Base-by-base conservation (phyloP, 2,888 invertebrate species). In the Tetheella fluctuosa region DNA sequence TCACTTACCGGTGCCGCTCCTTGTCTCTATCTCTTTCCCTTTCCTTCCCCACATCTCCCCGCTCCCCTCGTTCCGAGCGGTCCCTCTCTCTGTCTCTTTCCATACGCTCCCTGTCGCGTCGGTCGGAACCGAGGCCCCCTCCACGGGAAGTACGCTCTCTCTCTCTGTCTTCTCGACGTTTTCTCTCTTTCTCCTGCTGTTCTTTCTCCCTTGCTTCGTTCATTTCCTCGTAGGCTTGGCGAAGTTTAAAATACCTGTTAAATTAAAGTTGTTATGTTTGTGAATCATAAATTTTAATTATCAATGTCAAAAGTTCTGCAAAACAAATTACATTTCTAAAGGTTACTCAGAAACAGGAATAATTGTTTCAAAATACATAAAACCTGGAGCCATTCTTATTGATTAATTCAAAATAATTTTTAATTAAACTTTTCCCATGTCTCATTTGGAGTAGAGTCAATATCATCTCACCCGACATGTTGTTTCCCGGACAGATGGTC, bases 401-500 rank as follows among this genome's bases (percentile, higher is more conserved):
- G n/a, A n/a, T n/a, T n/a, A n/a, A n/a, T n/a, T n/a, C n/a, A n/a
- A n/a, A n/a, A n/a, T n/a, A n/a, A n/a, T n/a, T n/a, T n/a, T n/a
- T n/a, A n/a, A n/a, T n/a, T n/a, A n/a, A n/a, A n/a, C n/a, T n/a
- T n/a, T n/a, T n/a, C n/a, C n/a, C n/a, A n/a, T n/a, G n/a, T n/a
- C n/a, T n/a, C n/a, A n/a, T n/a, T n/a, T n/a, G n/a, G n/a, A n/a
- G n/a, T n/a, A n/a, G n/a, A n/a, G n/a, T n/a, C n/a, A n/a, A n/a
- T n/a, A n/a, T n/a, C n/a, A n/a, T 59, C 96, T 92, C 95, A 98
- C 82, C 99, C 99, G 68, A 99, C 96, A 93, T 99, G 99, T 88
- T 99, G 99, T 92, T 99, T 99, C 34, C 99, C 99, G 94, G 98
- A 98, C 61, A 99, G 93, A 93, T 99, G 99, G 86, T 99, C 99